Percentiles rank a stretch among this genome's conserved stretches.
These are phyloP conservation scores for Cynopterus sphinx DNA, from an alignment of 2,797 vertebrate species.

Conservation along the genomic window DNA sequence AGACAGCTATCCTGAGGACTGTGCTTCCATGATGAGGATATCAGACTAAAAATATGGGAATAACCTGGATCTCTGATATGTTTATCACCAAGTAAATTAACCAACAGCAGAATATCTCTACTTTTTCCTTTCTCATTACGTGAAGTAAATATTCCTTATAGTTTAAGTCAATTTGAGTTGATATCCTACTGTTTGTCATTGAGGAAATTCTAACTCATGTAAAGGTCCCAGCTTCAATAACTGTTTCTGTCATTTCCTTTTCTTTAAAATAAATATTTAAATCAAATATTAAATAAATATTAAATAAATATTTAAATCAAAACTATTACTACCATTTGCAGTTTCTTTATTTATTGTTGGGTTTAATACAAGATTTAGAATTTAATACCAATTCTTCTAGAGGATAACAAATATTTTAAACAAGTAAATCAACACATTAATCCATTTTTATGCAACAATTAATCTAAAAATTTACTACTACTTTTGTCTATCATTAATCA, in stretches of 20 bases:
- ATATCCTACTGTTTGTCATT: not conserved
- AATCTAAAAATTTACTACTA: not conserved
- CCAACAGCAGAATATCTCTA: not conserved
- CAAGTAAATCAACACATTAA: not conserved
- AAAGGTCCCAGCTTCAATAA: not conserved
- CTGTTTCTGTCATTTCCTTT: not conserved
- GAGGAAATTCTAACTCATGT: not conserved
- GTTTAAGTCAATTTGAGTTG: not conserved
- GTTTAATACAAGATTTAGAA: conserved; percentile 25
- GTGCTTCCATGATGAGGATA: not conserved
- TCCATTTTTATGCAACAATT: not conserved
- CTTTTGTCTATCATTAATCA: not conserved
- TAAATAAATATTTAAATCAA: not conserved
- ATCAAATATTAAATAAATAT: not conserved
- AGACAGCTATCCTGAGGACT: not conserved
- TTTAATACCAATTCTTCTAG: not conserved
- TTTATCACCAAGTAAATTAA: not conserved
- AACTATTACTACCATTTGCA: not conserved
- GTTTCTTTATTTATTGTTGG: not conserved
- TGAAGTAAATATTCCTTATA: not conserved
- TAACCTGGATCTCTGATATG: not conserved
- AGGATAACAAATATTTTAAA: not conserved
- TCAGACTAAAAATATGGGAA: not conserved
- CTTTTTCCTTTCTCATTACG: not conserved
- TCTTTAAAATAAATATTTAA: not conserved